A percentile compares a stretch with the other conserved stretches of the same genome.
phyloP scores from a whole-genome alignment of 2,888 invertebrate genomes.

The Operophtera brumata region DNA sequence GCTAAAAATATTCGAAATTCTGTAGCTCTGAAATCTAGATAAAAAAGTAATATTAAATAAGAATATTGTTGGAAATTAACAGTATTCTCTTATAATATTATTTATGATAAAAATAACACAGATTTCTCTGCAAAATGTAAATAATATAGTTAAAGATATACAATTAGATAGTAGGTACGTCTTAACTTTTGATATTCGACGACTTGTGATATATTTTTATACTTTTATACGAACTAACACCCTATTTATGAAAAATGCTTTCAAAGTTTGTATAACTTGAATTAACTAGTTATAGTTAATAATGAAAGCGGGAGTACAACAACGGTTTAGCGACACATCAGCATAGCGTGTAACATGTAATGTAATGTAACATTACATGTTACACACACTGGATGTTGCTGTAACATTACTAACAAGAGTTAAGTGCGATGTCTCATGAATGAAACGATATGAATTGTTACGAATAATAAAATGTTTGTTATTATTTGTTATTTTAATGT shows the following conservation, averaged over 20 bases:
- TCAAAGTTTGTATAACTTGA: slow-evolving; percentile 46
- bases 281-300: slow-evolving; percentile 45
- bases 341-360: slow-evolving; percentile 25
- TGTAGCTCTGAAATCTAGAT: slow-evolving; percentile 6
- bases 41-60: background rate
- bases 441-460: slow-evolving; percentile 50
- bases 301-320: slow-evolving; percentile 44
- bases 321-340: slow-evolving; percentile 37
- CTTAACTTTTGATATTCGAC: slow-evolving; percentile 26
- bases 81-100: slow-evolving; percentile 4
- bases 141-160: slow-evolving; percentile 30
- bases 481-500: slow-evolving; percentile 47
- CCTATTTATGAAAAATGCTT: slow-evolving; percentile 49
- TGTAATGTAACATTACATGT: slow-evolving; percentile 17
- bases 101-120: slow-evolving; percentile 6
- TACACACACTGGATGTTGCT: slow-evolving; percentile 28
- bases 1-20: slow-evolving; percentile 8
- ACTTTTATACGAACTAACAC: slow-evolving; percentile 45
- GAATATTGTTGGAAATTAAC: slow-evolving; percentile 3
- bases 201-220: slow-evolving; percentile 44
- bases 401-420: slow-evolving; percentile 53
- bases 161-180: slow-evolving; percentile 20
- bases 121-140: slow-evolving; percentile 29
- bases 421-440: slow-evolving; percentile 75
- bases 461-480: slow-evolving; percentile 60